A percentile compares a stretch with the other conserved stretches of the same genome.
Evolutionary conservation across 2,888 invertebrate genomes (phyloP).

Genomic region (Thera obeliscata): DNA sequence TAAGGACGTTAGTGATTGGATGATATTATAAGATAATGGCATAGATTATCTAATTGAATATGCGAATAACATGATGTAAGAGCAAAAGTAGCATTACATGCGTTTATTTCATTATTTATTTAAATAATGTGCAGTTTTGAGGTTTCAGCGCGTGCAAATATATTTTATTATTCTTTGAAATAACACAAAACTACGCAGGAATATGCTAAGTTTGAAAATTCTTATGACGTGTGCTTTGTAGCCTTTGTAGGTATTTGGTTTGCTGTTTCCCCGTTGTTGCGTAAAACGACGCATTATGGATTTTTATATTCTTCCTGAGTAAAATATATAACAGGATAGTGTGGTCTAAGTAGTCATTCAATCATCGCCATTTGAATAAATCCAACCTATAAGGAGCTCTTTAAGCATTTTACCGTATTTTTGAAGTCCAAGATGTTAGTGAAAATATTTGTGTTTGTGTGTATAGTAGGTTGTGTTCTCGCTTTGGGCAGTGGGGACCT

Average conservation of each 20-base stretch:
- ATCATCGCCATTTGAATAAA: constrained; percentile 1
- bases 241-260: background rate
- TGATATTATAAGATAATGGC: constrained; percentile 40
- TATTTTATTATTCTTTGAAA: too few relatives aligned
- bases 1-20: constrained; percentile 44
- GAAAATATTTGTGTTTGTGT: constrained; percentile 43
- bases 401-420: background rate
- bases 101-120: too few relatives aligned
- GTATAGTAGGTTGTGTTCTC: constrained; percentile 40
- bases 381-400: background rate
- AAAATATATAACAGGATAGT: constrained; percentile 26
- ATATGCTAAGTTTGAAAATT: background rate
- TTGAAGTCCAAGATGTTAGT: constrained; percentile 28
- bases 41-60: constrained; percentile 10
- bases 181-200: too few relatives aligned
- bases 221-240: constrained; percentile 6
- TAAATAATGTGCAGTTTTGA: too few relatives aligned
- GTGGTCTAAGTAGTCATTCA: constrained; percentile 1
- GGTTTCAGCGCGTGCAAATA: too few relatives aligned
- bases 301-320: background rate
- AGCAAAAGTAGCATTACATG: background rate
- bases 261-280: constrained; percentile 17
- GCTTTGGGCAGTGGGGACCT: constrained; percentile 63
- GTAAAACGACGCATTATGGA: constrained; percentile 6
- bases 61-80: background rate